Base-by-base conservation (phyloP, 1,140 invertebrate species). In the Drosophila oshimai region DNA sequence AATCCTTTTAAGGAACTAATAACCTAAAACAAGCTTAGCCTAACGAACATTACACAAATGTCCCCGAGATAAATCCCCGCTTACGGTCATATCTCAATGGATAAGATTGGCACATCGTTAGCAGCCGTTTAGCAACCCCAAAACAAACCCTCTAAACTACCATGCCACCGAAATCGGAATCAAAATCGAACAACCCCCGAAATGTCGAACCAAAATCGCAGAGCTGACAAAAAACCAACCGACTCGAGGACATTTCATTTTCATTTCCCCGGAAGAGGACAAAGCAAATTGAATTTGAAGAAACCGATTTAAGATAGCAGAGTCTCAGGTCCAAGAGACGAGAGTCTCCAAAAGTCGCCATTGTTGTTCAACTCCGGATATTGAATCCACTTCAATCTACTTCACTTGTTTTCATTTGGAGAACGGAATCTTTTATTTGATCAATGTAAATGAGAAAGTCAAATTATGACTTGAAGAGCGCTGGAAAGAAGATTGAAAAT, bases 31-130 rank as follows among this genome's bases (percentile, higher is more conserved):
- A 13, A 0, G 1, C 2, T 9, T 12, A 39, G 18, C 6, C 31
- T 15, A 28, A 3, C n/a, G 13, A 64, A 20, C 46, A 50, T 41
- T 47, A 65, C 26, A 5, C 45, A 41, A 65, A 29, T 31, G 20
- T n/a, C 18, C 18, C 26, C 26, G 18, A 26, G 28, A 15, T 17
- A 24, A 37, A 26, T 10, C 10, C 57, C 15, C 33, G 33, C 6
- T 39, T 26, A 20, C 28, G 74, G 62, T 61, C 36, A 61, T 67
- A 71, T 46, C 57, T 51, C 50, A 49, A 17, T 72, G 50, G 81
- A 72, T 80, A 51, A 73, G 68, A 73, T 84, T 84, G 65, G 55
- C 80, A 84, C 80, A 45, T 84, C 81, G 80, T 84, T 80, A 75
- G 58, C 73, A 71, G 42, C 42, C 71, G 60, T 75, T 84, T 65